A percentile compares a stretch with the other conserved stretches of the same genome.
Conservation (phyloP, 2,888 invertebrate species). For the Lithophane leautieri region DNA sequence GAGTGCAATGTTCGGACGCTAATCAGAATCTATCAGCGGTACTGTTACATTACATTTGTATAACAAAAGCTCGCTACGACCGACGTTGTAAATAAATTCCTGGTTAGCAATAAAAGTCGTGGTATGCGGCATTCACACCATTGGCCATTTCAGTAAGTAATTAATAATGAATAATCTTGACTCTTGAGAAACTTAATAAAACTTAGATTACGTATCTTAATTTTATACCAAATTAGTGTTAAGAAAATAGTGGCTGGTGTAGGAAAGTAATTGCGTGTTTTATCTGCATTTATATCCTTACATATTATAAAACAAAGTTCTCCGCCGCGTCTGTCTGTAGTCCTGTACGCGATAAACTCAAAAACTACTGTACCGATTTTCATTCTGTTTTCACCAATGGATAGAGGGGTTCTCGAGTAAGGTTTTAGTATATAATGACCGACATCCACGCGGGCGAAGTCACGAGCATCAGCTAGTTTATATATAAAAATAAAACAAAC, state of each 20-base stretch:
- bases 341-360: too few species aligned
- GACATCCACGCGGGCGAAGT: too few species aligned
- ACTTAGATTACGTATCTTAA: constrained; percentile 27
- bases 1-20: constrained; percentile 62
- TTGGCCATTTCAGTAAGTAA: constrained; percentile 23
- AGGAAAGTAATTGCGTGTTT: not conserved
- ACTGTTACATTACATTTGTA: constrained; percentile 75
- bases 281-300: not conserved
- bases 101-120: constrained; percentile 66
- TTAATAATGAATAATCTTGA: constrained; percentile 51
- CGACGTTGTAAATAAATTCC: constrained; percentile 74
- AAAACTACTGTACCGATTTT: too few species aligned
- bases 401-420: too few species aligned
- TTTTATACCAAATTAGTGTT: not conserved
- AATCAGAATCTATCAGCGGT: constrained; percentile 75
- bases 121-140: constrained; percentile 71
- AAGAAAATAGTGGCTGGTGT: not conserved
- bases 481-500: not conserved
- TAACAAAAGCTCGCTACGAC: constrained; percentile 73
- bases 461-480: too few species aligned
- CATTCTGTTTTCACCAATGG: too few species aligned
- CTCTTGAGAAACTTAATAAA: constrained; percentile 42
- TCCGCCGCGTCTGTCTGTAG: too few species aligned
- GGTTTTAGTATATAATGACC: too few species aligned
- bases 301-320: too few species aligned